phyloP scores from a whole-genome alignment of 1,140 invertebrate genomes.

The Drusus annulatus region DNA sequence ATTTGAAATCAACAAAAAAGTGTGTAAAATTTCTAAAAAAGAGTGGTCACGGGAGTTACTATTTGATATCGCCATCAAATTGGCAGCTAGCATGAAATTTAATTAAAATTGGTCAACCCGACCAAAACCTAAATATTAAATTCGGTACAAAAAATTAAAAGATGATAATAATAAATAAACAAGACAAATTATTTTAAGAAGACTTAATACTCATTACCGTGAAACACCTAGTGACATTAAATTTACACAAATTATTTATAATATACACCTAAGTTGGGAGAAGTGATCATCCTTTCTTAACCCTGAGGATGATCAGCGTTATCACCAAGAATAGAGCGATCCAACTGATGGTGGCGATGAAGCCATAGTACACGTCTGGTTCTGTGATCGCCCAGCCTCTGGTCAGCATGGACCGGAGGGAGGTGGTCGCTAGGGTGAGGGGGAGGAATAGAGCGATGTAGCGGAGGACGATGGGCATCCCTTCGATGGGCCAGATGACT shows the following conservation, averaged over 20 bases:
- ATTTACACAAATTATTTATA: constrained; percentile 30
- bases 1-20: neutral
- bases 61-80: too few species aligned
- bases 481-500: constrained; percentile 91
- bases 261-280: constrained; percentile 19
- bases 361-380: constrained; percentile 90
- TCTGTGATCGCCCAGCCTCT: constrained; percentile 90
- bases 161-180: constrained; percentile 27
- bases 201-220: constrained; percentile 1
- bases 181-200: constrained; percentile 10
- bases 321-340: constrained; percentile 88
- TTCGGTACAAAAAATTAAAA: neutral
- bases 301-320: constrained; percentile 84
- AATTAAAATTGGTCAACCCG: neutral
- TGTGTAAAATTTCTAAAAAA: neutral
- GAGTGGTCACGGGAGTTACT: too few species aligned
- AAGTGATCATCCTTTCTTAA: constrained; percentile 77
- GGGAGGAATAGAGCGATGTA: constrained; percentile 90
- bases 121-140: neutral
- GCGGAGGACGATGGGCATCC: constrained; percentile 88
- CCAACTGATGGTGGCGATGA: constrained; percentile 90
- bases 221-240: constrained; percentile 14
- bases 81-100: neutral
- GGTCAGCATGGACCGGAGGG: constrained; percentile 89
- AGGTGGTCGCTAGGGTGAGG: constrained; percentile 91